Conservation (phyloP, 30 jellyfish, hydroid and myxozoan species). For the Turritopsis dohrnii region DNA sequence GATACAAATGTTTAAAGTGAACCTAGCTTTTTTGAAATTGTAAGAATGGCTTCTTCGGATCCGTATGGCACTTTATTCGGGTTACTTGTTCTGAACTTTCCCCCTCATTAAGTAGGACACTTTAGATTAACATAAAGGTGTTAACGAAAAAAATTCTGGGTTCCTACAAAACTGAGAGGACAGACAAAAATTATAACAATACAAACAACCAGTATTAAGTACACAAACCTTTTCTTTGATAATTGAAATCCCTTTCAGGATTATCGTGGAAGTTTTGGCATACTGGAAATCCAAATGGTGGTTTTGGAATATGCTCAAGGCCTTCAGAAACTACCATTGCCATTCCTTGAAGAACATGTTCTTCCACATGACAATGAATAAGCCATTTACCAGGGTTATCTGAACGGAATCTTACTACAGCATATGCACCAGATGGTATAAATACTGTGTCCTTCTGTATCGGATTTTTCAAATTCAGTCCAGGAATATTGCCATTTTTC, state of each 20-base stretch:
- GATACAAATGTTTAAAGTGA: too few species aligned
- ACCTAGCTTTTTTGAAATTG: too few species aligned
- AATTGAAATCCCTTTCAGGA: neutral
- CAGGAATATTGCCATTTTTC: constrained; percentile 54
- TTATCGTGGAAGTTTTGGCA: constrained; percentile 57
- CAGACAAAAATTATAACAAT: too few species aligned
- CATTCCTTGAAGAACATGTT: constrained; percentile 72
- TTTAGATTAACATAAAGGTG: too few species aligned
- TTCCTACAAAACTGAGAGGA: too few species aligned
- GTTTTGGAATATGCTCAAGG: constrained; percentile 48
- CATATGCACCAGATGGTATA: constrained; percentile 81
- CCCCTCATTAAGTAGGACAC: too few species aligned
- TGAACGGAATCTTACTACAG: constrained; percentile 63
- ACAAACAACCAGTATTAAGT: too few species aligned
- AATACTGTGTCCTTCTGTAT: constrained; percentile 57
- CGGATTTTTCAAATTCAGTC: constrained; percentile 57
- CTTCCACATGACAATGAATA: constrained; percentile 87
- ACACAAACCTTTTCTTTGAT: constrained; percentile 24
- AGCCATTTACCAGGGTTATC: constrained; percentile 90
- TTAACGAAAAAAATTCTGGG: too few species aligned
- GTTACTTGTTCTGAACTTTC: too few species aligned
- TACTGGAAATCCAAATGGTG: constrained; percentile 76
- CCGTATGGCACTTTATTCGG: too few species aligned
- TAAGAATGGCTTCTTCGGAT: too few species aligned
- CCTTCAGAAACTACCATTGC: constrained; percentile 77